Conservation (phyloP, 1,140 invertebrate species). For the Carcinoscorpius rotundicauda region DNA sequence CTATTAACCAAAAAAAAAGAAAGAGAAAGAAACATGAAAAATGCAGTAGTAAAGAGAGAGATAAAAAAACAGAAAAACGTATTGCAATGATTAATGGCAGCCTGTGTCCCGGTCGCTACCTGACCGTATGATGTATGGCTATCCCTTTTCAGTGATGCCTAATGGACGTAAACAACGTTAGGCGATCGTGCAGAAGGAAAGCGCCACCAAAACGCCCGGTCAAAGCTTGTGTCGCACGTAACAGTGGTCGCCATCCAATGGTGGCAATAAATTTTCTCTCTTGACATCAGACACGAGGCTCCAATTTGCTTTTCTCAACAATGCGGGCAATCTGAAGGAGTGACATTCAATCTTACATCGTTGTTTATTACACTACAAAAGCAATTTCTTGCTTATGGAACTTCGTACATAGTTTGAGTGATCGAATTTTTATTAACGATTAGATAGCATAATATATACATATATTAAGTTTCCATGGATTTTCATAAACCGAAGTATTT, state of each 20-base stretch:
- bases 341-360: too few species aligned
- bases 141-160: not conserved
- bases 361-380: too few species aligned
- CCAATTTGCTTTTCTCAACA: not conserved
- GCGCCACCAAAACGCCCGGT: not conserved
- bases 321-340: too few species aligned
- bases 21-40: too few species aligned
- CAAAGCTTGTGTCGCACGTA: not conserved
- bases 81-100: conserved; percentile 1
- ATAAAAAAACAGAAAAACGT: not conserved
- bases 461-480: too few species aligned
- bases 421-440: too few species aligned
- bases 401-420: too few species aligned
- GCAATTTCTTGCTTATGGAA: too few species aligned
- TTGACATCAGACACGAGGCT: conserved; percentile 1
- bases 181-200: not conserved
- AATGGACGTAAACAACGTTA: conserved; percentile 4
- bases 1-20: too few species aligned
- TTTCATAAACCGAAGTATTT: too few species aligned
- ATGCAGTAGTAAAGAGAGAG: too few species aligned
- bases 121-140: conserved; percentile 3
- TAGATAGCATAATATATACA: too few species aligned
- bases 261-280: conserved; percentile 1
- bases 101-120: not conserved
- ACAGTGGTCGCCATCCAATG: not conserved